Evolutionary conservation across 2,797 vertebrate genomes (phyloP).

Genomic region (Pterois miles): DNA sequence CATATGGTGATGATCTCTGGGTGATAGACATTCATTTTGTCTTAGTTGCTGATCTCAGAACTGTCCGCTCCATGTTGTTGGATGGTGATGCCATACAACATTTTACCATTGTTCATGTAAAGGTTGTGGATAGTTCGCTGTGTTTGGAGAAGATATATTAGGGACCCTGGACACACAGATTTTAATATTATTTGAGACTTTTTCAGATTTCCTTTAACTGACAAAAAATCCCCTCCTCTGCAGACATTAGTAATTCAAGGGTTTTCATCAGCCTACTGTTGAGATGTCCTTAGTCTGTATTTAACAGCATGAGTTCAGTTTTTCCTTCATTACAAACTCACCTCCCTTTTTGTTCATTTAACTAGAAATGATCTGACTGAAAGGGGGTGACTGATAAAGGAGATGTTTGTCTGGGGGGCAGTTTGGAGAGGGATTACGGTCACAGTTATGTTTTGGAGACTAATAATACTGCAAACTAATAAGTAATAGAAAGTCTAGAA

Average conservation of each 20-base stretch:
- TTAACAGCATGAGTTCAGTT: not conserved
- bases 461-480: too few species aligned
- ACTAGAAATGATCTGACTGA: not conserved
- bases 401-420: not conserved
- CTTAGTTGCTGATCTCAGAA: constrained; percentile 1
- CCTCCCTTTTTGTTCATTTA: not conserved
- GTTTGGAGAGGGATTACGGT: not conserved
- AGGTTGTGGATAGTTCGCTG: not conserved
- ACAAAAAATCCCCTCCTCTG: not conserved
- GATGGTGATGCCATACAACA: not conserved
- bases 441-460: not conserved
- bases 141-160: not conserved
- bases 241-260: not conserved
- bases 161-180: not conserved
- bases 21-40: not conserved
- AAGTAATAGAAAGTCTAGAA: not conserved
- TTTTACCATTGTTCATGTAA: not conserved
- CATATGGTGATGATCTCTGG: not conserved
- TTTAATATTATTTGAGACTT: not conserved
- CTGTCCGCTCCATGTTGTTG: not conserved
- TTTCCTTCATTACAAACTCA: constrained; percentile 4
- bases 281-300: not conserved
- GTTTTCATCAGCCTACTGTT: not conserved
- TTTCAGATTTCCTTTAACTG: not conserved
- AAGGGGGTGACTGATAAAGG: constrained; percentile 6